phyloP scores from a whole-genome alignment of 1,140 invertebrate species.

The Conopomorpha cramerella region DNA sequence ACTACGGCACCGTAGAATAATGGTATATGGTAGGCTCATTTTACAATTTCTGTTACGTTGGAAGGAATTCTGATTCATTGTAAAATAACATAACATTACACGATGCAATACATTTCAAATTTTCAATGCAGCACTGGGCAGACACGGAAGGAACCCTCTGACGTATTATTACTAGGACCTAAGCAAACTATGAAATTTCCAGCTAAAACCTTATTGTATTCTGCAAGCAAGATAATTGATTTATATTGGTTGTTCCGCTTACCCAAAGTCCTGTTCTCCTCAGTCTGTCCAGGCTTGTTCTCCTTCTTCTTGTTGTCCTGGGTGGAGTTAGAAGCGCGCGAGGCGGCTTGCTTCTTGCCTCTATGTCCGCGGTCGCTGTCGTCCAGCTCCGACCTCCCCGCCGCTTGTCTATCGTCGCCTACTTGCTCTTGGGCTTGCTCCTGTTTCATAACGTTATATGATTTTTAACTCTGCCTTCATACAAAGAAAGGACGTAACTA shows the following conservation, averaged over 20 bases:
- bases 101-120: too few species aligned
- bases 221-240: slow-evolving; percentile 1
- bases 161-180: neutral
- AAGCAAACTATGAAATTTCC: neutral
- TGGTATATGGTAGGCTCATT: too few species aligned
- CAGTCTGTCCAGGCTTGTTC: slow-evolving; percentile 63
- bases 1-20: too few species aligned
- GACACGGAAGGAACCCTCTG: too few species aligned
- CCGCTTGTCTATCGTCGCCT: slow-evolving; percentile 65
- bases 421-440: slow-evolving; percentile 56
- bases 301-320: slow-evolving; percentile 37
- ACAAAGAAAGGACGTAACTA: neutral
- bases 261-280: slow-evolving; percentile 68
- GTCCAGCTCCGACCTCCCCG: slow-evolving; percentile 64
- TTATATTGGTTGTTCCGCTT: slow-evolving; percentile 10
- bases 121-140: too few species aligned
- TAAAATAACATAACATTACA: too few species aligned
- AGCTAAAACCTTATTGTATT: slow-evolving; percentile 1
- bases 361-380: slow-evolving; percentile 66
- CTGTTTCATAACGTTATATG: slow-evolving; percentile 11
- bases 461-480: too few species aligned
- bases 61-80: too few species aligned
- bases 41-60: too few species aligned
- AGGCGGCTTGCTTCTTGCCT: slow-evolving; percentile 57
- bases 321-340: slow-evolving; percentile 18